Evolutionary conservation across 2,113 vertebrate species (phyloP), one percentile per base, ranked within the genome.

Genomic region (Lipophrys pholis): DNA sequence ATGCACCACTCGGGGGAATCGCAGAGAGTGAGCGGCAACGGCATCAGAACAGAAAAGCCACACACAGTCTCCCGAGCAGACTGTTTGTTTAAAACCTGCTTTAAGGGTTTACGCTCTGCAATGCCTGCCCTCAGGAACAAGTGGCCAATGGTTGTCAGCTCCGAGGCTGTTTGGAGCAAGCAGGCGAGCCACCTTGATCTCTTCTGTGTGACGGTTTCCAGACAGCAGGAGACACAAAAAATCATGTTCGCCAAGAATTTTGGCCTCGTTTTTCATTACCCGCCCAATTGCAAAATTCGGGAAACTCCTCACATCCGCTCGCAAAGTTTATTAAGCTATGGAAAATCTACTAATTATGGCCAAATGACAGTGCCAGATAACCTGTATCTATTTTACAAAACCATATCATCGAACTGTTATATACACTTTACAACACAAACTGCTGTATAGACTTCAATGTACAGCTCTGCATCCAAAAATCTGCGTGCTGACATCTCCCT

Each of bases 11-110:
- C 58, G 61, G 55, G 63, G 63, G 64, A 78, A 53, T 64, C 16
- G 21, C 46, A 69, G 57, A 82, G 79, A 74, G 64, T 41, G 68
- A 73, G 72, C 21, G 21, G 55, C 45, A 39, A 36, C 65, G 68
- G 73, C 64, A 43, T 81, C 63, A 78, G 69, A 89, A 86, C 51
- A 72, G 67, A 85, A 57, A 86, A 84, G 87, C 52, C 78, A 80
- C 80, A 72, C 68, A 78, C 73, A 67, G 73, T 12, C 72, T 70
- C 46, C 21, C 48, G 11, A 51, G 69, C 83, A 65, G 73, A 81
- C 36, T 74, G 84, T 86, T 88, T 90, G 82, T 87, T 78, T 82
- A 79, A 90, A 87, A 84, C 48, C 60, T 66, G 71, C 77, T 87
- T 84, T 72, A 73, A 82, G 76, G 77, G 80, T 86, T 88, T 86